Evolutionary conservation across 2,888 invertebrate species (phyloP), one percentile per base, ranked within the genome.

Genomic region (Epinotia bilunana): DNA sequence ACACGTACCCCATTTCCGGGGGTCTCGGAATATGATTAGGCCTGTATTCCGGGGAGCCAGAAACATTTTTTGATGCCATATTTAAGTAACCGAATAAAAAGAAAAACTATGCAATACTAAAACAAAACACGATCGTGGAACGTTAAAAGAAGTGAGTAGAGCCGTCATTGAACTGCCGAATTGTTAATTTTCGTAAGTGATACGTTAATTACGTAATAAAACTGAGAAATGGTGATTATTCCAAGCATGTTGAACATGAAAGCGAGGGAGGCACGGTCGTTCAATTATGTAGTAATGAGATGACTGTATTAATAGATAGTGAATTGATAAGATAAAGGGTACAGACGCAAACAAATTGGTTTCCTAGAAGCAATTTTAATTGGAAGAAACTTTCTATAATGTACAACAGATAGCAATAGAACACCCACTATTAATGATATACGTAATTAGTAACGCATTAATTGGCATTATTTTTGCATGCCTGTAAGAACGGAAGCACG

Each of bases 131-230:
- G 46, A 13, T 13, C 13, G 13, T 46, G 13, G 13, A 49, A 16
- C 49, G 16, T 49, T 16, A 49, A 3, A 49, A 49, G 0, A 49
- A 16, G 16, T 49, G 1, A 16, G 49, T 28, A 20, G 6, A 18
- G 73, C 62, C 64, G 65, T 80, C 80, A 83, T 79, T 79, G 77
- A 62, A 82, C 64, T 33, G 80, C 79, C 5, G 78, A 81, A 77
- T 83, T 78, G 64, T 80, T 81, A 28, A 78, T 76, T 61, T 77
- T 73, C 20, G 72, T 76, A 39, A 76, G 76, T 60, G 78, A 53
- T 39, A 65, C 65, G 58, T 55, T 72, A 77, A 80, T 81, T 55
- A 67, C 58, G 65, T 72, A 57, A 53, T 55, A 12, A 39, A 61
- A 43, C 9, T 12, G 16, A 43, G 57, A 23, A 43, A 60, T 1